Evolutionary conservation across 2,113 vertebrate genomes (phyloP), one percentile per base, ranked within the genome.

Genomic region (Trinectes maculatus): DNA sequence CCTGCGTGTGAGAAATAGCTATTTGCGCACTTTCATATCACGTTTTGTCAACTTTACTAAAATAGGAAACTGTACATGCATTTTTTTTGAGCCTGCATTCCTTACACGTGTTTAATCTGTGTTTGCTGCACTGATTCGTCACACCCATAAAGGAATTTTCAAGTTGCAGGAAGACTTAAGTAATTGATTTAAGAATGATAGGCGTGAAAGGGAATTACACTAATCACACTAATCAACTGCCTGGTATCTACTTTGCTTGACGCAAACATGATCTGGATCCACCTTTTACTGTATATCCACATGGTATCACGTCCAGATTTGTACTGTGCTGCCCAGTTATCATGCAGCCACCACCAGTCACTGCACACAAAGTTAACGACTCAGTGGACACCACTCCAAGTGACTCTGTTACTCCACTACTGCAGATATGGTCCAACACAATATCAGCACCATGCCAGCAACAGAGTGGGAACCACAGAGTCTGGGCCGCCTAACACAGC

Each of bases 401-500:
- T 47, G 54, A 52, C 26, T 22, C 19, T 47, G 36, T 36, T 65
- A 61, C 43, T 55, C 34, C 47, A 1, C 34, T 26, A 40, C 53
- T 77, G 55, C 57, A 58, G 51, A 63, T 40, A 34, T 15, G 22
- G 18, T 61, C 24, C 7, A 21, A 33, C 37, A 31, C 25, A 70
- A 24, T 24, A 24, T 8, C 3, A n/a, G n/a, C n/a, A n/a, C n/a
- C n/a, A n/a, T n/a, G n/a, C n/a, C n/a, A n/a, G n/a, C n/a, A n/a
- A n/a, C n/a, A n/a, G n/a, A n/a, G 12, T 19, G 15, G 40, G 19
- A 59, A 13, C 16, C 28, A 16, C 47, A 48, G 13, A 47, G 48
- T 54, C 64, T 56, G n/a, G 3, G 46, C 11, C 29, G 33, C 26
- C 25, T 56, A 47, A 74, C 31, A 61, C 60, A 74, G 64, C 68